Conservation (phyloP, 2,113 vertebrate species). For the Patagioenas fasciata region DNA sequence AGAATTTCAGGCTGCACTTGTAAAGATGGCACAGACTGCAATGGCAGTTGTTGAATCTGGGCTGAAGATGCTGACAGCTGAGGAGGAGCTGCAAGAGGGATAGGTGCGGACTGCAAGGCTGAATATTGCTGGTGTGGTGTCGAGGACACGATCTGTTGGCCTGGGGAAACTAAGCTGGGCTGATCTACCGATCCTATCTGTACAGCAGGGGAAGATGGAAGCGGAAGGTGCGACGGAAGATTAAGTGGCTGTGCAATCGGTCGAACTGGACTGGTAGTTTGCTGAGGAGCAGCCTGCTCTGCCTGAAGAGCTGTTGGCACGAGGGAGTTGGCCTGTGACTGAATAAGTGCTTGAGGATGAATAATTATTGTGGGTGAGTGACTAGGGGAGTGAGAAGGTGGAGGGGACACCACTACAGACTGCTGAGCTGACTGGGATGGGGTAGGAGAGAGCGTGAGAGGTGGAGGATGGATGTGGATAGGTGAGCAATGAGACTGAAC, state of each 20-base stretch:
- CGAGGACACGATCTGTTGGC: constrained; percentile 72
- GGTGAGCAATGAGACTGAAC: constrained; percentile 78
- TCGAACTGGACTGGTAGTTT: constrained; percentile 55
- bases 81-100: constrained; percentile 77
- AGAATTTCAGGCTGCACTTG: constrained; percentile 86
- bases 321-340: constrained; percentile 79
- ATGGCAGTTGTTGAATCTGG: constrained; percentile 82
- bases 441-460: constrained; percentile 69
- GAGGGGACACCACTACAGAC: constrained; percentile 82
- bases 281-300: constrained; percentile 66
- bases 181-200: constrained; percentile 77
- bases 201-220: constrained; percentile 71
- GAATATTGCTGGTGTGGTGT: constrained; percentile 75
- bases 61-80: constrained; percentile 79
- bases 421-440: constrained; percentile 76
- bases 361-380: constrained; percentile 84
- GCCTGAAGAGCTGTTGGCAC: constrained; percentile 79
- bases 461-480: constrained; percentile 69
- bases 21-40: constrained; percentile 85
- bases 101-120: constrained; percentile 70
- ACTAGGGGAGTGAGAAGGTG: constrained; percentile 79
- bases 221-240: constrained; percentile 74
- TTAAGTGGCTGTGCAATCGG: constrained; percentile 56
- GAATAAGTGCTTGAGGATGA: constrained; percentile 79
- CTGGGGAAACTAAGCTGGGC: constrained; percentile 67